phyloP scores from a whole-genome alignment of 2,888 invertebrate genomes.

The Melipona beecheii region DNA sequence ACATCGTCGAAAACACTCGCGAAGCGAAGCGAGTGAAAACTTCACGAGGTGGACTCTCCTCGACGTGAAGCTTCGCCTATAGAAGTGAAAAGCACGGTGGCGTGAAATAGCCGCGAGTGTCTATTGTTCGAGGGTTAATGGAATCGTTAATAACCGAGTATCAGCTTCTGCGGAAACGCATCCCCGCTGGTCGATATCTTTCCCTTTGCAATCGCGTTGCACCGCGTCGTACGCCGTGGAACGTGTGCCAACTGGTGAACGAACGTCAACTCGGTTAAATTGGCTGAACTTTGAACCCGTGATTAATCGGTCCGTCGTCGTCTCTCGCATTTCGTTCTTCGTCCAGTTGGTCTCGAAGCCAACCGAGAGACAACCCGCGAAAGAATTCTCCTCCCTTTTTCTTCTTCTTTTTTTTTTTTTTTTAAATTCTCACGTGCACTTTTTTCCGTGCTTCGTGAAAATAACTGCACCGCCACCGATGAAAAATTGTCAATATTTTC shows the following conservation, averaged over 20 bases:
- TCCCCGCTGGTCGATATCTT: conserved; percentile 20
- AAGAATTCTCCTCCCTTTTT: background rate
- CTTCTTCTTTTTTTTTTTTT: background rate
- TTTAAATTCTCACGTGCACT: background rate
- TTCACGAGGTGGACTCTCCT: too few relatives aligned
- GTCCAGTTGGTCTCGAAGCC: conserved; percentile 23
- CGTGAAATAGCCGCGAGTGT: background rate
- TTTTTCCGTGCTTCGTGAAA: too few relatives aligned
- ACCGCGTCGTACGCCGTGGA: background rate
- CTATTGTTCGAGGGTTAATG: conserved; percentile 7
- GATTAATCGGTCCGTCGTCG: conserved; percentile 73
- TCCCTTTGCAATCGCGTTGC: conserved; percentile 5
- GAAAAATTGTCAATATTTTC: too few relatives aligned
- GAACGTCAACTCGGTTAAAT: conserved; percentile 72
- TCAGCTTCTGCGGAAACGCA: background rate
- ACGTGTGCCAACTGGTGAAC: conserved; percentile 45
- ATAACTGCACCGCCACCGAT: too few relatives aligned
- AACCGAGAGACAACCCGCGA: background rate
- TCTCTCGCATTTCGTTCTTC: conserved; percentile 47
- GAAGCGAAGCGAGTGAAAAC: too few relatives aligned
- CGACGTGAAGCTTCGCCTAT: background rate
- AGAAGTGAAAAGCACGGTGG: background rate
- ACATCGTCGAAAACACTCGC: too few relatives aligned
- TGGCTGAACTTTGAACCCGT: conserved; percentile 77
- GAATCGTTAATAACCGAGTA: conserved; percentile 20